These are phyloP conservation scores for Rhynchotus rufescens DNA, from an alignment of 2,797 vertebrate genomes.

Conservation along the genomic window DNA sequence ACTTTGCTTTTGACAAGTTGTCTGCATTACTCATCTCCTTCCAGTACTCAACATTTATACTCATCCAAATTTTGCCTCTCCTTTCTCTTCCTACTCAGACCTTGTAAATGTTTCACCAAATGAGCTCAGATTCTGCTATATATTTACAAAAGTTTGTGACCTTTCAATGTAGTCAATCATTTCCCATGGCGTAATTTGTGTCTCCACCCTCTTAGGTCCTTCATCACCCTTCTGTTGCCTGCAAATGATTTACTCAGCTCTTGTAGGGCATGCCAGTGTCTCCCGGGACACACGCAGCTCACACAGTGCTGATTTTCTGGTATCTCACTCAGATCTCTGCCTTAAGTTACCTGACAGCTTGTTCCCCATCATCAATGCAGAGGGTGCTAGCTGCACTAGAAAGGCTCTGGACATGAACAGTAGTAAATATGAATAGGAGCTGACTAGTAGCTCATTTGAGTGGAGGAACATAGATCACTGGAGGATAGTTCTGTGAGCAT, in stretches of 20 bases:
- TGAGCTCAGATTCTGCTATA: neutral
- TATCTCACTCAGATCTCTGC: neutral
- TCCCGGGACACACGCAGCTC: fast-evolving
- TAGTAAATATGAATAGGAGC: neutral
- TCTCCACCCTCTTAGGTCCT: neutral
- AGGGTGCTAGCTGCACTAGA: fast-evolving
- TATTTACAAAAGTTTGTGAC: conserved; percentile 61
- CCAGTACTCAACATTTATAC: neutral
- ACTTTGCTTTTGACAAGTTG: conserved; percentile 8
- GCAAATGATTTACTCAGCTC: conserved; percentile 54
- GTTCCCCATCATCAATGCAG: neutral
- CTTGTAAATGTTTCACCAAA: conserved; percentile 68
- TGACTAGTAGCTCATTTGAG: neutral
- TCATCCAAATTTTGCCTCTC: conserved; percentile 1
- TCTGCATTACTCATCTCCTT: conserved; percentile 25
- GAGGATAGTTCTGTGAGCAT: neutral
- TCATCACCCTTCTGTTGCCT: neutral
- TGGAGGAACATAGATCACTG: neutral
- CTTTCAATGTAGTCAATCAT: conserved; percentile 56
- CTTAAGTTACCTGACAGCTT: neutral
- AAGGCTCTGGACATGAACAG: neutral
- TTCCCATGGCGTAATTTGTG: neutral
- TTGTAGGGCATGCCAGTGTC: neutral
- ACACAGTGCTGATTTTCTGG: neutral
- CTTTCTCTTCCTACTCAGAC: conserved; percentile 46